Evolutionary conservation across 2,797 vertebrate genomes (phyloP).

Genomic region (Tympanoctomys barrerae): DNA sequence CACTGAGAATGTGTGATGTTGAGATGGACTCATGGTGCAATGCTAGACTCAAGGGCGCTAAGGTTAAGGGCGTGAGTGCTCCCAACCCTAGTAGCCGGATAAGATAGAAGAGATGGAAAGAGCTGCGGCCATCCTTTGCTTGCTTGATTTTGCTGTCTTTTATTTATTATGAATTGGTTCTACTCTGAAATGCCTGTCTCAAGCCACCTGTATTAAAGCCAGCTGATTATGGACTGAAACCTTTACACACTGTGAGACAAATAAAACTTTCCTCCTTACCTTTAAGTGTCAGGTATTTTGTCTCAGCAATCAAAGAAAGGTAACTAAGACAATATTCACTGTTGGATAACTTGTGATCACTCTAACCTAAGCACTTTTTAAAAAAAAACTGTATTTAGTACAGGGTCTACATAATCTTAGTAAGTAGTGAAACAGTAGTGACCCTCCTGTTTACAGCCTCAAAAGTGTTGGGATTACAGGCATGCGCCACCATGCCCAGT

Average conservation of each 20-base stretch:
- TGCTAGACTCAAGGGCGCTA: background rate
- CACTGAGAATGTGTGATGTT: background rate
- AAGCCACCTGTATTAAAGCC: background rate
- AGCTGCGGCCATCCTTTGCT: background rate
- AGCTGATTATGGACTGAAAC: background rate
- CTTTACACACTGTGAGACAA: background rate
- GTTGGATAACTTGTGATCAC: conserved; percentile 22
- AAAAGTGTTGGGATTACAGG: no score
- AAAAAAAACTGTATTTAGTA: no score
- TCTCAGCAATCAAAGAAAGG: no score
- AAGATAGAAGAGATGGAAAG: background rate
- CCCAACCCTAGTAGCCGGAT: background rate
- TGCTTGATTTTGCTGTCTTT: background rate
- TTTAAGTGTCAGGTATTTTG: background rate
- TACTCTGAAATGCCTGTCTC: background rate
- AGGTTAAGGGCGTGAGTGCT: background rate
- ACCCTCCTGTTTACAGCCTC: no score
- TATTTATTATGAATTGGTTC: background rate
- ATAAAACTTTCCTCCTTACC: background rate
- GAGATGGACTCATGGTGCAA: background rate
- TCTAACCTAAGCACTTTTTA: background rate
- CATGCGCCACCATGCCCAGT: no score
- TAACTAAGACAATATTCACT: background rate
- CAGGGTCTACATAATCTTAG: no score
- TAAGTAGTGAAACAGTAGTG: no score